Base-by-base conservation (phyloP, 2,113 vertebrate genomes). In the Naja naja region DNA sequence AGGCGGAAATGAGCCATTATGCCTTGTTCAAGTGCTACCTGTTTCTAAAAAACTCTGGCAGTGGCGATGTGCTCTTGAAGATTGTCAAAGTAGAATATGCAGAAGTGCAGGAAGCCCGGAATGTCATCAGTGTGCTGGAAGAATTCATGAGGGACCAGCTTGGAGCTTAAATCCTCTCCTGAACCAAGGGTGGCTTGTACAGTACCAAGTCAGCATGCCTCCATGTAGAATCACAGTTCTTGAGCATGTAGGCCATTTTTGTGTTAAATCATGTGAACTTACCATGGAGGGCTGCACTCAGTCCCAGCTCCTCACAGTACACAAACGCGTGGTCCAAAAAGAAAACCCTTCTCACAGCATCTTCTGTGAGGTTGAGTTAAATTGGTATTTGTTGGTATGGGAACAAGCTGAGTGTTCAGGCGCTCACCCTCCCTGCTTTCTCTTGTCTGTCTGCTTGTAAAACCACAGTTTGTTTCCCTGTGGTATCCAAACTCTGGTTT, bases 1-100 rank as follows among this genome's bases (percentile, higher is more conserved):
- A 99, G 98, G 99, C 99, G 0, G 99, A 99, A 97, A 99, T 98
- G 98, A 99, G 98, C 97, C 99, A 99, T 97, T 99, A 99, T 0
- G 98, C 99, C 69, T 94, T 99, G 95, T 99, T 99, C 96, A 99
- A 98, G 96, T 99, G 99, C 97, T 99, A 98, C 94, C 96, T 98
- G 95, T 99, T 99, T 97, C 98, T 99, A 22, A 99, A 98, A 97
- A 98, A 98, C 97, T 99, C 99, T 52, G 99, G 99, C 81, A 99
- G 99, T 3, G 98, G 98, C 0, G 99, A 99, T 23, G 97, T 99
- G 91, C 97, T 99, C 92, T 95, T 99, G 96, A 99, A 99, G 96
- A 99, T 99, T 12, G 99, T 98, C 43, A 97, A 98, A 94, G 98
- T 98, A 1, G 99, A 99, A 95, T 99, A 99, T 86, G 98, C 98